phyloP scores from a whole-genome alignment of 2,113 vertebrate genomes.

The Mirza zaza region DNA sequence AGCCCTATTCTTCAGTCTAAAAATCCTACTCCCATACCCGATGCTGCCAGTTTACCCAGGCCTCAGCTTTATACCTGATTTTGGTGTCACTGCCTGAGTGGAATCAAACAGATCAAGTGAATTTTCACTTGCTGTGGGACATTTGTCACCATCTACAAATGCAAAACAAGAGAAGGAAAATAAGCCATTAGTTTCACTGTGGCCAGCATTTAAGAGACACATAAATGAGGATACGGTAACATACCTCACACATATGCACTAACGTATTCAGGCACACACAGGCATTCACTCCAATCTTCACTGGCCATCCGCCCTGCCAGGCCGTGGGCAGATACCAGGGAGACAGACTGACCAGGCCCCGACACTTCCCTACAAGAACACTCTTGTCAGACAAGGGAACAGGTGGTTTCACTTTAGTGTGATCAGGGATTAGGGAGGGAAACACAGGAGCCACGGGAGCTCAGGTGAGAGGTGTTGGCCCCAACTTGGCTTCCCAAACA shows the following conservation, averaged over 20 bases:
- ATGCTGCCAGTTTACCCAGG: background rate
- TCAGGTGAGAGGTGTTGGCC: background rate
- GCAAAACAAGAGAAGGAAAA: slow-evolving; percentile 44
- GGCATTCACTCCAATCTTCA: background rate
- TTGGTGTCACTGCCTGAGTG: background rate
- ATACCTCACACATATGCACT: too few species aligned
- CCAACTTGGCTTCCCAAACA: background rate
- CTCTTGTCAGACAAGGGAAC: background rate
- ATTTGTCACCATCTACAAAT: slow-evolving; percentile 81
- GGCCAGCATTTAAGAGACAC: background rate
- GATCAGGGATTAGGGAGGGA: background rate
- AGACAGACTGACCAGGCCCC: background rate
- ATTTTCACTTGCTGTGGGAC: slow-evolving; percentile 70
- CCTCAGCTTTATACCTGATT: slow-evolving; percentile 67
- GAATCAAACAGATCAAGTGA: slow-evolving; percentile 64
- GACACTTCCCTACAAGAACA: background rate
- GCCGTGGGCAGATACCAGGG: background rate
- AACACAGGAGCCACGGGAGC: background rate
- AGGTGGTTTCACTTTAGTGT: background rate
- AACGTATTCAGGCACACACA: background rate
- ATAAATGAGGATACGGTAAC: fast-evolving
- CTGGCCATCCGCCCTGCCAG: background rate
- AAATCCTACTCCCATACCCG: background rate
- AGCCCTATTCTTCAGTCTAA: background rate
- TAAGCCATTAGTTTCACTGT: background rate